Evolutionary conservation across 1,140 invertebrate genomes (phyloP).

Genomic region (Chrysopa pallens): DNA sequence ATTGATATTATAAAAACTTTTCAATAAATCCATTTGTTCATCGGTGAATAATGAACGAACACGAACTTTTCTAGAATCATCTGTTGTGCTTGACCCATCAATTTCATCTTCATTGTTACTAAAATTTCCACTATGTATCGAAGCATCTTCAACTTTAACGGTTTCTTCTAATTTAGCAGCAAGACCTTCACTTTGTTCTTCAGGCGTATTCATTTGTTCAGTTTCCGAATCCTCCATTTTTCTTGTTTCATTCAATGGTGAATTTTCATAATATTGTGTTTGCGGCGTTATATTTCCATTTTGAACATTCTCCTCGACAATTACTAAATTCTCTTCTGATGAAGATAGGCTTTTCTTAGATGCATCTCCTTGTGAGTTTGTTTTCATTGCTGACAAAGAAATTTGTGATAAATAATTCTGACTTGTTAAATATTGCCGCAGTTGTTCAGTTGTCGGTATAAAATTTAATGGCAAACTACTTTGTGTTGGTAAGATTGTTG

Average conservation of each 20-base stretch:
- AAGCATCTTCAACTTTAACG: conserved; percentile 29
- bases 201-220: background rate
- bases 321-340: too few species aligned
- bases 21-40: conserved; percentile 75
- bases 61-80: conserved; percentile 52
- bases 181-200: conserved; percentile 25
- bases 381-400: too few species aligned
- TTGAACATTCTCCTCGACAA: too few species aligned
- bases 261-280: too few species aligned
- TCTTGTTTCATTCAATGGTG: too few species aligned
- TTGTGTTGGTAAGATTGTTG: too few species aligned
- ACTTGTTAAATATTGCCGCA: too few species aligned
- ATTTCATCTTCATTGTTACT: conserved; percentile 28
- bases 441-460: conserved; percentile 19
- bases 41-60: conserved; percentile 87
- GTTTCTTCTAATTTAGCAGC: conserved; percentile 39
- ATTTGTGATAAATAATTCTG: too few species aligned
- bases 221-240: background rate
- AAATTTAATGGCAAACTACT: too few species aligned
- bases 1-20: conserved; percentile 75
- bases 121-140: conserved; percentile 19
- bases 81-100: conserved; percentile 25
- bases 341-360: too few species aligned
- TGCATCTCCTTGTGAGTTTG: too few species aligned
- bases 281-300: too few species aligned